phyloP scores from a whole-genome alignment of 2,888 invertebrate species.

The Scaptomyza parva region DNA sequence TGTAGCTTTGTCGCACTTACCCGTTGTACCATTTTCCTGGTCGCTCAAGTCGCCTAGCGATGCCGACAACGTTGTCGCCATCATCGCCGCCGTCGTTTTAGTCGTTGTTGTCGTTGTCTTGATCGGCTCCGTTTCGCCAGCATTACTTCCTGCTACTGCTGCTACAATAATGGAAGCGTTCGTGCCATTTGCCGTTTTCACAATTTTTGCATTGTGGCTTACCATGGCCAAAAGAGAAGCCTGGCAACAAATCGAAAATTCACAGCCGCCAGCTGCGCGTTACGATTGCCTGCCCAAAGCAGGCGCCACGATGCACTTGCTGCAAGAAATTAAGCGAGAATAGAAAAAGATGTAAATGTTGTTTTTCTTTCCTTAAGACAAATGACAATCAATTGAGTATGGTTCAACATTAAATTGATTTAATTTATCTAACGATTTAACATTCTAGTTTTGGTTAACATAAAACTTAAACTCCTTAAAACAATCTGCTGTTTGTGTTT shows the following conservation, averaged over 20 bases:
- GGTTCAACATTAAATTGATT: constrained; percentile 12
- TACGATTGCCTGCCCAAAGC: constrained; percentile 57
- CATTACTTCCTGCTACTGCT: constrained; percentile 60
- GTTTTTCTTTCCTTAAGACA: constrained; percentile 14
- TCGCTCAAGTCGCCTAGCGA: constrained; percentile 68
- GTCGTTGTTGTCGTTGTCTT: constrained; percentile 40
- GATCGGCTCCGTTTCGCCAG: constrained; percentile 42
- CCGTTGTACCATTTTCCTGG: constrained; percentile 80
- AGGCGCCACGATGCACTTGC: constrained; percentile 56
- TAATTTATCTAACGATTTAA: too few relatives aligned
- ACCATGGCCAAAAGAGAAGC: constrained; percentile 63
- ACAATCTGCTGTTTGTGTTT: neutral
- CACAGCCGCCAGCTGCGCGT: constrained; percentile 71
- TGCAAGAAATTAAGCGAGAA: constrained; percentile 41
- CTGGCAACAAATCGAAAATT: constrained; percentile 39
- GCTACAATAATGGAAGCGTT: constrained; percentile 62
- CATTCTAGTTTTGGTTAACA: neutral
- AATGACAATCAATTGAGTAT: constrained; percentile 31
- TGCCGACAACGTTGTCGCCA: constrained; percentile 58
- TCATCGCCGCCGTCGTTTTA: constrained; percentile 26
- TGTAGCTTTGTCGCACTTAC: constrained; percentile 69
- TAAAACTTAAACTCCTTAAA: too few relatives aligned
- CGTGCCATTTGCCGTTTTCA: constrained; percentile 80
- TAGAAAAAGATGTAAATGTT: constrained; percentile 23
- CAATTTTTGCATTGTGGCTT: constrained; percentile 76